Evolutionary conservation across 1,140 invertebrate genomes (phyloP).

Genomic region (Planococcus citri): DNA sequence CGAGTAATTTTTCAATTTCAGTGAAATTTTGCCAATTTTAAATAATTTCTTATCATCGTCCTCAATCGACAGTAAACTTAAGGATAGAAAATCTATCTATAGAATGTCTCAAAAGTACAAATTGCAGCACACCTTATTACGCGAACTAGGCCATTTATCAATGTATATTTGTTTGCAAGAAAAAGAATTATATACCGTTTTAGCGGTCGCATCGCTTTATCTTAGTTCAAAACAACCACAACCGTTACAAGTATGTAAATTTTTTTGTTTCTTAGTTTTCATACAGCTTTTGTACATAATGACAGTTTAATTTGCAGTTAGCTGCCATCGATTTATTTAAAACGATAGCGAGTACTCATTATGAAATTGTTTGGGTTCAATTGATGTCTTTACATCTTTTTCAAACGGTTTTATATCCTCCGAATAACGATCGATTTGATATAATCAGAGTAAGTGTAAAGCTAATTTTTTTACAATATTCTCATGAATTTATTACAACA

Average conservation of each 20-base stretch:
- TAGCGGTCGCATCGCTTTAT: slow-evolving; percentile 39
- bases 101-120: slow-evolving; percentile 45
- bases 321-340: background rate
- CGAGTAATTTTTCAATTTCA: slow-evolving; percentile 32
- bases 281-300: background rate
- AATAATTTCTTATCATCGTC: slow-evolving; percentile 39
- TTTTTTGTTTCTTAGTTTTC: background rate
- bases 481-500: no score
- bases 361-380: background rate
- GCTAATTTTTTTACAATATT: no score
- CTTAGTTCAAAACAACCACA: slow-evolving; percentile 44
- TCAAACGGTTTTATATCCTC: background rate
- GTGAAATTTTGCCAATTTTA: slow-evolving; percentile 47
- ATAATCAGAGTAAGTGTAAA: background rate
- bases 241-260: slow-evolving; percentile 42
- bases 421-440: background rate
- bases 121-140: slow-evolving; percentile 43
- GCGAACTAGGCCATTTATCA: slow-evolving; percentile 39
- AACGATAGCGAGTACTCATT: background rate
- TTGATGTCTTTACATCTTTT: background rate
- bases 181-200: slow-evolving; percentile 36
- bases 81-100: slow-evolving; percentile 43
- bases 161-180: slow-evolving; percentile 40
- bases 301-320: background rate
- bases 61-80: slow-evolving; percentile 42